Evolutionary conservation across 2,113 vertebrate species (phyloP).

Genomic region (Aegotheles bennettii): DNA sequence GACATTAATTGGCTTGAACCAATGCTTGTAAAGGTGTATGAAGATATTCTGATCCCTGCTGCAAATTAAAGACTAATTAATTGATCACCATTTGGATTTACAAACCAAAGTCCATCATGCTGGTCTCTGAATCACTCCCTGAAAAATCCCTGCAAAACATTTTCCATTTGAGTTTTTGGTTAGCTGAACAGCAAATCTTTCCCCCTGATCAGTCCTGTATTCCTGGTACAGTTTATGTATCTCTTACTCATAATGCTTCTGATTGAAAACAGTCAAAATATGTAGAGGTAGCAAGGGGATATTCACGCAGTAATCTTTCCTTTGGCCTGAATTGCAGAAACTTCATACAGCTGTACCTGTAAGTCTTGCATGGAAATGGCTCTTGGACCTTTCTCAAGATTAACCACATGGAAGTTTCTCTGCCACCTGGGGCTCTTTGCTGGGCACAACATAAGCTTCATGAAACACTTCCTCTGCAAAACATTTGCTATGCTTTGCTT

Average conservation of each 20-base stretch:
- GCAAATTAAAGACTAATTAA: neutral
- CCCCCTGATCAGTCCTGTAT: neutral
- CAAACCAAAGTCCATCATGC: neutral
- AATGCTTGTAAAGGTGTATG: neutral
- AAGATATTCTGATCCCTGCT: neutral
- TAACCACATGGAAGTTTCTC: neutral
- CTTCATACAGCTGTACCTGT: neutral
- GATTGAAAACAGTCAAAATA: neutral
- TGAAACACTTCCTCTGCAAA: neutral
- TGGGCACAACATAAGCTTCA: neutral
- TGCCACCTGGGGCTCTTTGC: neutral
- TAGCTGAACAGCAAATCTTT: neutral
- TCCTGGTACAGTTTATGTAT: neutral
- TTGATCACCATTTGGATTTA: neutral
- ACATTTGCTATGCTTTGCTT: neutral
- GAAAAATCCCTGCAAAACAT: neutral
- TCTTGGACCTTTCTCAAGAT: neutral
- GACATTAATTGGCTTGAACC: neutral
- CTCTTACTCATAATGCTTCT: neutral
- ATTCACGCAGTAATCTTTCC: neutral
- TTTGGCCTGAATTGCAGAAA: neutral
- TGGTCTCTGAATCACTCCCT: neutral
- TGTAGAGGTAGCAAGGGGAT: fast-evolving
- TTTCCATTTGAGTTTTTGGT: neutral
- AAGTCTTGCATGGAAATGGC: neutral